Base-by-base conservation (phyloP, 2,888 invertebrate species). In the Epirrhoe tristata region DNA sequence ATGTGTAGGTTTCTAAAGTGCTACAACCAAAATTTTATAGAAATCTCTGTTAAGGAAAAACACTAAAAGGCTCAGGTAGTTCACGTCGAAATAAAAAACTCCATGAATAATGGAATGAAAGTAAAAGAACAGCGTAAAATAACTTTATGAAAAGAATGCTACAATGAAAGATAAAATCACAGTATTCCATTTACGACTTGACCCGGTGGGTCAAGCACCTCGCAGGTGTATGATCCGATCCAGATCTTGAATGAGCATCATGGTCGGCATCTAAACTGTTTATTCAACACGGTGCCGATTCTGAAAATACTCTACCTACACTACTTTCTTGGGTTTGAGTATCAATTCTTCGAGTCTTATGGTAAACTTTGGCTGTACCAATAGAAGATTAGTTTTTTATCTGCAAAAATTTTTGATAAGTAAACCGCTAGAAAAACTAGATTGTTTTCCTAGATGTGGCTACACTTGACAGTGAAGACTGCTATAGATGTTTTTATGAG, bases 241-340 rank as follows among this genome's bases (percentile, higher is more conserved):
- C 56, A 68, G 65, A 66, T 67, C 63, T 73, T 67, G 74, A 74
- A 72, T 64, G 72, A 71, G 67, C 57, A 56, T 66, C 66, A 66
- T 58, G 69, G 69, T 57, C 54, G 76, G 84, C 82, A 85, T 84
- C 69, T 64, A 84, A 85, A 86, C 81, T 82, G 84, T 83, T 85
- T 85, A 81, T 82, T 86, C 82, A 84, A 82, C 64, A 69, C 57
- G 58, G 66, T 64, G 63, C 36, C 51, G 51, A 79, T 82, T 80
- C 70, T 74, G 16, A 17, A 65, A 31, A 52, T 63, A 46, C 56
- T 53, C 73, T 67, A 68, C 24, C 73, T 67, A 68, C 24, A 67
- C 34, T 39, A 24, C 43, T 7, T 10, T 7, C 4, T 43, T 36
- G 36, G 36, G 6, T 36, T 10, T 24, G 24, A 24, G 24, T 24